Conservation (phyloP, 2,888 invertebrate genomes). For the Tricholauxania praeusta region DNA sequence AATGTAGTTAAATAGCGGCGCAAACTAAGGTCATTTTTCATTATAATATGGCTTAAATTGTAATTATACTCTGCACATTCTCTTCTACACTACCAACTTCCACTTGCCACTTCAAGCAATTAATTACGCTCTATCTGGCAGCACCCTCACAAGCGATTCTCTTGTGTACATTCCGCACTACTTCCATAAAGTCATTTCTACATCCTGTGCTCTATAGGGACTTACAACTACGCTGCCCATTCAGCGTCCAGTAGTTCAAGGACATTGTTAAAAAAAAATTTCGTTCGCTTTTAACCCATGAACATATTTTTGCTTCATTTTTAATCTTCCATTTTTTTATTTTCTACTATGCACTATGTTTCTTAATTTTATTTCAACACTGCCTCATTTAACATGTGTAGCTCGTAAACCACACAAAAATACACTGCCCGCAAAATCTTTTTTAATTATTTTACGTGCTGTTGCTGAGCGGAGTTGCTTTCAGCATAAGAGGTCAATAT, state of each 20-base stretch:
- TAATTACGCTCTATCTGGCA: too few relatives aligned
- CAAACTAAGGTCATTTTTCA: too few relatives aligned
- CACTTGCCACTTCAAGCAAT: too few relatives aligned
- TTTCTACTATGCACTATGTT: not conserved
- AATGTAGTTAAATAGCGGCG: too few relatives aligned
- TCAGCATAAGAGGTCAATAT: not conserved
- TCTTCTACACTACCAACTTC: too few relatives aligned
- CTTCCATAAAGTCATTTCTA: too few relatives aligned
- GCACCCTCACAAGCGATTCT: too few relatives aligned
- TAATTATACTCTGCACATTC: too few relatives aligned
- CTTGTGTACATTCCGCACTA: too few relatives aligned
- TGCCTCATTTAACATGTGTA: conserved; percentile 7
- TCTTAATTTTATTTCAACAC: not conserved
- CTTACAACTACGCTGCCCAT: too few relatives aligned
- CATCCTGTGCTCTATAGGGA: too few relatives aligned
- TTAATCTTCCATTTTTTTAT: not conserved
- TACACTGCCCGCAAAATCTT: not conserved
- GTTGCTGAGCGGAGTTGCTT: not conserved
- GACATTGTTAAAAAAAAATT: conserved; percentile 5
- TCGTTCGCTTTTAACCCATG: not conserved
- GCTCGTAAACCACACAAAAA: conserved; percentile 4
- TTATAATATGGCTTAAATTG: too few relatives aligned
- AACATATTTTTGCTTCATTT: not conserved
- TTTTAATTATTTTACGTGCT: not conserved
- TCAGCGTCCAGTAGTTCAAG: conserved; percentile 9